phyloP scores from a whole-genome alignment of 2,797 vertebrate species.

The Clarias laeviceps region DNA sequence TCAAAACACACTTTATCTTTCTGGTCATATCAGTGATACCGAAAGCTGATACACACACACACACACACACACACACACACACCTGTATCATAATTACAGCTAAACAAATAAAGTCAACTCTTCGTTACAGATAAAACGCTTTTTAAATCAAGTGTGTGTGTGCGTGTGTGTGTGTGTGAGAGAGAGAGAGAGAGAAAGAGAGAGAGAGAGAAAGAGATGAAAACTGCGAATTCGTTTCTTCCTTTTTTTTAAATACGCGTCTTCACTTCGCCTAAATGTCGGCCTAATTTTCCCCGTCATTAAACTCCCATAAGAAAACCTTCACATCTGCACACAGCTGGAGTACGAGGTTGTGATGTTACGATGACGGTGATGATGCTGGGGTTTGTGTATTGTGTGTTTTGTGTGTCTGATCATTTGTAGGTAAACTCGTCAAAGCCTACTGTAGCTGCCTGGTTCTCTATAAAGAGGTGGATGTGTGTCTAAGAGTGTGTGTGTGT shows the following conservation, averaged over 20 bases:
- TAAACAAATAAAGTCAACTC: not conserved
- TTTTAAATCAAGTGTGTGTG: not conserved
- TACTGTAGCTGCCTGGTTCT: not conserved
- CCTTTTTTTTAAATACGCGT: too few species aligned
- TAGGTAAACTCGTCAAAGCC: not conserved
- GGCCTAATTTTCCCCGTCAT: not conserved
- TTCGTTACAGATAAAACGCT: slow-evolving; percentile 5
- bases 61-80: too few species aligned
- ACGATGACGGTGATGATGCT: slow-evolving; percentile 1
- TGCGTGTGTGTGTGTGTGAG: not conserved
- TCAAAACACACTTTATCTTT: not conserved
- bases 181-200: too few species aligned
- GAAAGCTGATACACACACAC: not conserved
- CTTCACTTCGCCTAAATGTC: not conserved
- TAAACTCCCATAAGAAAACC: not conserved
- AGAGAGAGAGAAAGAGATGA: not conserved
- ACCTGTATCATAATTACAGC: slow-evolving; percentile 8
- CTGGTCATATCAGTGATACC: not conserved
- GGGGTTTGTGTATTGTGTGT: slow-evolving; percentile 29
- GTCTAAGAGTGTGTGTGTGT: not conserved
- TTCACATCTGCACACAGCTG: slow-evolving; percentile 16
- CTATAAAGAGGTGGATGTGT: not conserved
- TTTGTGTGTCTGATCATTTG: slow-evolving; percentile 22
- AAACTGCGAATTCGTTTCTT: not conserved
- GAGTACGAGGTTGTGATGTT: not conserved